Evolutionary conservation across 2,113 vertebrate genomes (phyloP).

Genomic region (Rafetus swinhoei): DNA sequence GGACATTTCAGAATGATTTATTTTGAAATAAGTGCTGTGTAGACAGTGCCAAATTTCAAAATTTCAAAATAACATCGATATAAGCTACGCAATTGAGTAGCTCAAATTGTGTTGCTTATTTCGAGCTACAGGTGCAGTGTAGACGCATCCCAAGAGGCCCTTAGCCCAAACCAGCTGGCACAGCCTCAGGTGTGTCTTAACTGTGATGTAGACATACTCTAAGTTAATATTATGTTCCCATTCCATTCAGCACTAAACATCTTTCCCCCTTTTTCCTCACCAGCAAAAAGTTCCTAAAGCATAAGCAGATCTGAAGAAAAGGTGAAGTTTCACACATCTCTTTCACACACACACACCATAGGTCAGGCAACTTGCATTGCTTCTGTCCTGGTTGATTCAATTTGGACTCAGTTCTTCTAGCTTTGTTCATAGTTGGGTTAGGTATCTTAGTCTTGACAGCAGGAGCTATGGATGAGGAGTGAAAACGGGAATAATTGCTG

Average conservation of each 20-base stretch:
- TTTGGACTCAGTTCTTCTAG: not conserved
- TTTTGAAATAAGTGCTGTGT: no score
- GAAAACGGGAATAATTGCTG: not conserved
- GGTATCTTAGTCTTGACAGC: not conserved
- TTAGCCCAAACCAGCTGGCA: not conserved
- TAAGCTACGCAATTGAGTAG: no score
- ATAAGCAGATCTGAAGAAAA: not conserved
- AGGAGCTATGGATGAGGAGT: not conserved
- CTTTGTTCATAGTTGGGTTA: not conserved
- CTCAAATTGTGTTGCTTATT: no score
- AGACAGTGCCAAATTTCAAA: no score
- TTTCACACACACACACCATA: not conserved
- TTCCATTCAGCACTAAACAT: not conserved
- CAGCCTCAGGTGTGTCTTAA: not conserved
- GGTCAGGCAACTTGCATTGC: not conserved
- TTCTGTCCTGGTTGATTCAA: not conserved
- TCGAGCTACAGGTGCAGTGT: no score
- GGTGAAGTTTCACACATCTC: rapidly evolving
- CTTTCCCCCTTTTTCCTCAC: not conserved
- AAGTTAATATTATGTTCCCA: rapidly evolving
- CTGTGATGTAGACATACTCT: not conserved
- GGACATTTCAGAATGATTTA: no score
- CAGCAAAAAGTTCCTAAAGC: not conserved
- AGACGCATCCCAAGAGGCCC: not conserved
- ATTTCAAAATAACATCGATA: no score